Evolutionary conservation across 2,113 vertebrate species (phyloP).

Genomic region (Siphamia tubifer): DNA sequence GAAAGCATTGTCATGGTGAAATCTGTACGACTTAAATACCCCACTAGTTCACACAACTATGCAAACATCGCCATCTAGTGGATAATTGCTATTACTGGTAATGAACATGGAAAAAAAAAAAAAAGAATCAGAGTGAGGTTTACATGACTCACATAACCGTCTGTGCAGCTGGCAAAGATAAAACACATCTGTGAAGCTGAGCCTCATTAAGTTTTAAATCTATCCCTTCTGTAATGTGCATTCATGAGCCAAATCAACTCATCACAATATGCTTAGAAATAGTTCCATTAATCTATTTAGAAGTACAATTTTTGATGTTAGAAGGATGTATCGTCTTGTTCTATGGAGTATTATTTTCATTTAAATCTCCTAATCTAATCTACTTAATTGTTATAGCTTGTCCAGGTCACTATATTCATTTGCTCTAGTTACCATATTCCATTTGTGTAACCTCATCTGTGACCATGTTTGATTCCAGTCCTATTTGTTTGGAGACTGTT

Average conservation of each 20-base stretch:
- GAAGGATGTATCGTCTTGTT: not conserved
- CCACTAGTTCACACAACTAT: not conserved
- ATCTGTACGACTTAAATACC: not conserved
- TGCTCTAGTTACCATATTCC: too few relatives aligned
- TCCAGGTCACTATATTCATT: too few relatives aligned
- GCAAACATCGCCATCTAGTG: slow-evolving; percentile 60
- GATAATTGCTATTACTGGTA: not conserved
- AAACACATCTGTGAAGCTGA: not conserved
- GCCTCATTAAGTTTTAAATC: slow-evolving; percentile 3
- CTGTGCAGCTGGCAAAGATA: not conserved
- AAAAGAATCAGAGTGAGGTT: not conserved
- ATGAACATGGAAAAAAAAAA: not conserved
- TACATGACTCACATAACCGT: not conserved
- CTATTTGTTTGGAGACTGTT: too few relatives aligned
- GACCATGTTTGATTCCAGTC: too few relatives aligned
- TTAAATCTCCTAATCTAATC: too few relatives aligned
- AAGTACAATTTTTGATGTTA: not conserved
- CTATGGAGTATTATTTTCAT: too few relatives aligned
- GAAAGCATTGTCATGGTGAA: slow-evolving; percentile 1
- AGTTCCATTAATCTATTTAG: not conserved
- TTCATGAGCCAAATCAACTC: not conserved
- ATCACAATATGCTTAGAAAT: not conserved
- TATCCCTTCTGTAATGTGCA: not conserved
- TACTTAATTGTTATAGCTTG: too few relatives aligned
- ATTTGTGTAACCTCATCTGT: too few relatives aligned